Conservation (phyloP, 2,113 vertebrate species). For the Kryptolebias marmoratus region DNA sequence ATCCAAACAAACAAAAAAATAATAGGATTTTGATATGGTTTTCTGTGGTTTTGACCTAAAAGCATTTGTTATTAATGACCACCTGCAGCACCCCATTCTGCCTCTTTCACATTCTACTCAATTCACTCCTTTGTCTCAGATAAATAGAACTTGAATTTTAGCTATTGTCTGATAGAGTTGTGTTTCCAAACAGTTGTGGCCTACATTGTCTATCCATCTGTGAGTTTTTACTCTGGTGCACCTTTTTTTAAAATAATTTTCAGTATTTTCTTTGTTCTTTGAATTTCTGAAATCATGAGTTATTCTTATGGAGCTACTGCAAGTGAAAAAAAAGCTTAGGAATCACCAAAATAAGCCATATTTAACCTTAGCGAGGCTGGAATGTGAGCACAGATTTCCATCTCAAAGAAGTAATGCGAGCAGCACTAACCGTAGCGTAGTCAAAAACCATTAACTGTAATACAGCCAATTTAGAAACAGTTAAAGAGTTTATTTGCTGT, state of each 20-base stretch:
- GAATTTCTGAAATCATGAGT: background rate
- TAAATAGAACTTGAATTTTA: too few species aligned
- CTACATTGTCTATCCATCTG: too few species aligned
- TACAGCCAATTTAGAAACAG: slow-evolving; percentile 7
- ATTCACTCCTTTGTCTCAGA: too few species aligned
- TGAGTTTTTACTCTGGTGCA: background rate
- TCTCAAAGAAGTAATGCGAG: background rate
- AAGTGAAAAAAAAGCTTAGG: background rate
- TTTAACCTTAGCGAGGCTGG: background rate
- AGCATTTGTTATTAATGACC: too few species aligned
- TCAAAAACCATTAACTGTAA: background rate
- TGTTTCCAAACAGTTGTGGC: too few species aligned
- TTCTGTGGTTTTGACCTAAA: too few species aligned
- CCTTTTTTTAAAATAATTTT: background rate
- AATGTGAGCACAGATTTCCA: background rate
- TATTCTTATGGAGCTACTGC: too few species aligned
- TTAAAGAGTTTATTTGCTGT: background rate
- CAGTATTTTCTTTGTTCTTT: background rate
- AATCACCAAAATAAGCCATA: slow-evolving; percentile 10
- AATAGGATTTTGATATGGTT: too few species aligned
- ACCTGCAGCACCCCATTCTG: too few species aligned
- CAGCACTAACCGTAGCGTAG: background rate
- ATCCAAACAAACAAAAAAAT: too few species aligned
- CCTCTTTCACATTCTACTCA: too few species aligned
- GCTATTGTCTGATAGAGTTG: too few species aligned